These are phyloP conservation scores for Zophobas atratus DNA, from an alignment of 1,140 invertebrate species.

Conservation along the genomic window DNA sequence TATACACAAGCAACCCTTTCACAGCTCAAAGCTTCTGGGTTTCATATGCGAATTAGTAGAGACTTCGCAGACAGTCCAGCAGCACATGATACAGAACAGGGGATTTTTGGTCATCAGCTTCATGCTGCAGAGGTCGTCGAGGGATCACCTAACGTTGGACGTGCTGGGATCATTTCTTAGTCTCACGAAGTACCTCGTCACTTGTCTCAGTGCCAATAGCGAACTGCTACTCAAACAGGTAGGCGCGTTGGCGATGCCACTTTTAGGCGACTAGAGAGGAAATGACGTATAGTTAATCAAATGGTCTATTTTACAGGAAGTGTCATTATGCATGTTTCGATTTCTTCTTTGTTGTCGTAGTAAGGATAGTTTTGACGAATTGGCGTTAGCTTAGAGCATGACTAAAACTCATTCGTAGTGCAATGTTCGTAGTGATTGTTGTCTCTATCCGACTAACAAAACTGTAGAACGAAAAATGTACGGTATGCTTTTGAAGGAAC, in stretches of 20 bases:
- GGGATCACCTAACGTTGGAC: conserved; percentile 94
- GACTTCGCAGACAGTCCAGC: conserved; percentile 96
- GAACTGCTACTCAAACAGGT: conserved; percentile 97
- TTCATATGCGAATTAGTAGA: conserved; percentile 98
- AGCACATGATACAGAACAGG: conserved; percentile 98
- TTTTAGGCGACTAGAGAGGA: neutral
- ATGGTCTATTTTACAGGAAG: conserved; percentile 4
- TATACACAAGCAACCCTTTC: conserved; percentile 63
- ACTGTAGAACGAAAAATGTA: too few relatives aligned
- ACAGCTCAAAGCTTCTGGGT: conserved; percentile 94
- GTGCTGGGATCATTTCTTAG: conserved; percentile 94
- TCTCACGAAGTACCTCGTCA: conserved; percentile 97
- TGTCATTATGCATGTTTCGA: neutral
- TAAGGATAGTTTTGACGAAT: neutral
- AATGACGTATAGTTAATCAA: neutral
- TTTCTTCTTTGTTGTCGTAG: neutral
- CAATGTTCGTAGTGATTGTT: too few relatives aligned
- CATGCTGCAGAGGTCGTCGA: conserved; percentile 93
- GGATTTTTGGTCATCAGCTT: conserved; percentile 99
- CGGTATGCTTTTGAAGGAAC: too few relatives aligned
- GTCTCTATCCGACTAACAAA: too few relatives aligned
- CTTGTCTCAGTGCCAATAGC: conserved; percentile 92
- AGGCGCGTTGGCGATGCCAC: conserved; percentile 60
- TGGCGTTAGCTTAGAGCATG: neutral
- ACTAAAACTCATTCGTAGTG: neutral